Percentiles rank a stretch among this genome's conserved stretches.
Conservation (phyloP, 2,797 vertebrate species). For the Catostomus latipinnis region DNA sequence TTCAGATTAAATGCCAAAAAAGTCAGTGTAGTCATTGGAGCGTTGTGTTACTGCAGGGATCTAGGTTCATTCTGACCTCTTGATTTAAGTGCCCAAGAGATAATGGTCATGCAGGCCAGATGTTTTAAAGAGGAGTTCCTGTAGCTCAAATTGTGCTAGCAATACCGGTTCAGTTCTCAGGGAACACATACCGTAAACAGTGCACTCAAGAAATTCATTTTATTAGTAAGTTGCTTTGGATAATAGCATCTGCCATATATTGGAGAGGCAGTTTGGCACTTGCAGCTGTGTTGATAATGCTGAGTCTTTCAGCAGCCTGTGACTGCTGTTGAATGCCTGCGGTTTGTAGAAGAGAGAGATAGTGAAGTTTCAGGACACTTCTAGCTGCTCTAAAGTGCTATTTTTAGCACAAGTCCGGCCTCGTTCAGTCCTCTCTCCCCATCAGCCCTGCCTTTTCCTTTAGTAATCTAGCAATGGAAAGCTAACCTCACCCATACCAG, state of each 20-base stretch:
- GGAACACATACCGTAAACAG: too few relatives aligned
- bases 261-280: too few relatives aligned
- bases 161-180: too few relatives aligned
- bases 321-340: too few relatives aligned
- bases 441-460: background rate
- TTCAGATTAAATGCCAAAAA: conserved; percentile 7
- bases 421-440: conserved; percentile 5
- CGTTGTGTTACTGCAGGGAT: background rate
- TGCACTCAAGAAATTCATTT: too few relatives aligned
- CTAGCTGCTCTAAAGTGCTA: conserved; percentile 3
- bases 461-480: conserved; percentile 36
- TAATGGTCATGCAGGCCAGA: conserved; percentile 2
- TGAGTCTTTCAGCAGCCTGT: too few relatives aligned
- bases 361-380: too few relatives aligned
- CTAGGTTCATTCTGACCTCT: conserved; percentile 14
- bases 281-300: too few relatives aligned
- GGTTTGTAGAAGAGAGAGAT: too few relatives aligned
- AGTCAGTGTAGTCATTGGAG: conserved; percentile 3
- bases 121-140: background rate
- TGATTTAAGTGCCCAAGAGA: conserved; percentile 3
- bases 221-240: too few relatives aligned
- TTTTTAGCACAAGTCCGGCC: conserved; percentile 44
- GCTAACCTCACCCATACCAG: conserved; percentile 49
- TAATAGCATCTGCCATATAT: too few relatives aligned
- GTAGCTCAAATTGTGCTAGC: too few relatives aligned